phyloP scores from a whole-genome alignment of 2,888 invertebrate genomes.

The Spilarctia lutea region DNA sequence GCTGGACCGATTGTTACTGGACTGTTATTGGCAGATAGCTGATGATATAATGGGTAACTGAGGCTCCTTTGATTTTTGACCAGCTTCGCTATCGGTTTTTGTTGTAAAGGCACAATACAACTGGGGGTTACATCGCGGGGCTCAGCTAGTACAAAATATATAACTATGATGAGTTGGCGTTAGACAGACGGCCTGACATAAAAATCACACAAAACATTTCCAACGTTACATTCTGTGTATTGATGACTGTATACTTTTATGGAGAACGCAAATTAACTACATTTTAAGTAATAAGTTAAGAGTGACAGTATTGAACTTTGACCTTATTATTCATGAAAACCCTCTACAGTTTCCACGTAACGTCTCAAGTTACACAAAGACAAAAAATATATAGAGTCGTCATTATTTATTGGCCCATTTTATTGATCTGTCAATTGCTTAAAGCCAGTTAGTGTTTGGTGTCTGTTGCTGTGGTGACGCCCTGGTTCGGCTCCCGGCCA shows the following conservation, averaged over 20 bases:
- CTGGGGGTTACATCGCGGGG: too few species aligned
- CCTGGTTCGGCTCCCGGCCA: slow-evolving; percentile 68
- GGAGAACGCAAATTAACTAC: neutral
- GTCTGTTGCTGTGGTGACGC: slow-evolving; percentile 63
- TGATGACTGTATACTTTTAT: neutral
- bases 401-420: neutral
- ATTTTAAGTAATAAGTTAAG: neutral
- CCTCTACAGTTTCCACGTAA: neutral
- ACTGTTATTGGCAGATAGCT: too few species aligned
- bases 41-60: too few species aligned
- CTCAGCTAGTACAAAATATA: too few species aligned
- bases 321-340: neutral
- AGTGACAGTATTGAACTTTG: neutral
- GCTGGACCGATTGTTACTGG: too few species aligned
- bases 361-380: neutral
- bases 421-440: slow-evolving; percentile 42
- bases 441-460: slow-evolving; percentile 57
- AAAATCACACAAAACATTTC: too few species aligned
- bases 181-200: too few species aligned
- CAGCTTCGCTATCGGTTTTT: too few species aligned
- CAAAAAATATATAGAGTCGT: neutral
- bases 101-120: too few species aligned
- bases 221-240: too few species aligned
- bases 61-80: too few species aligned
- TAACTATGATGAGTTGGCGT: too few species aligned